These are phyloP conservation scores for Macheiramphus alcinus DNA, from an alignment of 2,113 vertebrate species.

Conservation along the genomic window DNA sequence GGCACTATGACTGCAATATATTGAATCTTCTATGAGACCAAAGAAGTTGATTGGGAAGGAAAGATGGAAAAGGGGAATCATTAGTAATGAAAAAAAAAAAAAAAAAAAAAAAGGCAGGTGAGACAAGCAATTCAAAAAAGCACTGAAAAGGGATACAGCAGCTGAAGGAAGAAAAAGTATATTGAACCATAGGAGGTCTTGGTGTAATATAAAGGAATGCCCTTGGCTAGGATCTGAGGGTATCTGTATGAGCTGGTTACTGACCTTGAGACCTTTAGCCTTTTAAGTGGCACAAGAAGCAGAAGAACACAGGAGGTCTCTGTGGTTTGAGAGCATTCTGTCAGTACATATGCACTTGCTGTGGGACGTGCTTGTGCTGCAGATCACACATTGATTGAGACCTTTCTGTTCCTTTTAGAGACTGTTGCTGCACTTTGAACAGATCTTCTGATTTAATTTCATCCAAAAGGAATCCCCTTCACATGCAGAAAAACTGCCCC, in stretches of 20 bases:
- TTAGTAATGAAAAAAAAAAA: not conserved
- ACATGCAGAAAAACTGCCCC: slow-evolving; percentile 45
- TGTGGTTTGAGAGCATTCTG: not conserved
- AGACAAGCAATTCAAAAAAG: not conserved
- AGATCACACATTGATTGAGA: slow-evolving; percentile 37
- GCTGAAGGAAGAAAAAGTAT: not conserved
- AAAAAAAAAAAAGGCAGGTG: not conserved
- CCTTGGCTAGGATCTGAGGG: not conserved
- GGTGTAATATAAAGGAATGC: not conserved
- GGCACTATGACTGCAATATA: not conserved
- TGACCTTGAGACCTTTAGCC: not conserved
- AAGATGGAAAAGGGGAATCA: not conserved
- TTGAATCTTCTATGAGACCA: not conserved
- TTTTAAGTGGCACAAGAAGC: not conserved
- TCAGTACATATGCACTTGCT: not conserved
- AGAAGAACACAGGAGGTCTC: not conserved
- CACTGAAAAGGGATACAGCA: not conserved
- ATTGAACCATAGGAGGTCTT: not conserved
- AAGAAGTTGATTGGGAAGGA: not conserved
- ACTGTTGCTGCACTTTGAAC: slow-evolving; percentile 53
- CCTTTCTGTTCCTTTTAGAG: slow-evolving; percentile 57
- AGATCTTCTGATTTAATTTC: slow-evolving; percentile 49
- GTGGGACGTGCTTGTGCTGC: slow-evolving; percentile 35
- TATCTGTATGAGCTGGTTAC: not conserved
- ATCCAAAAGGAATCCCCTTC: slow-evolving; percentile 49